Conservation (phyloP, 2,888 invertebrate species). For the Charanyca ferruginea region DNA sequence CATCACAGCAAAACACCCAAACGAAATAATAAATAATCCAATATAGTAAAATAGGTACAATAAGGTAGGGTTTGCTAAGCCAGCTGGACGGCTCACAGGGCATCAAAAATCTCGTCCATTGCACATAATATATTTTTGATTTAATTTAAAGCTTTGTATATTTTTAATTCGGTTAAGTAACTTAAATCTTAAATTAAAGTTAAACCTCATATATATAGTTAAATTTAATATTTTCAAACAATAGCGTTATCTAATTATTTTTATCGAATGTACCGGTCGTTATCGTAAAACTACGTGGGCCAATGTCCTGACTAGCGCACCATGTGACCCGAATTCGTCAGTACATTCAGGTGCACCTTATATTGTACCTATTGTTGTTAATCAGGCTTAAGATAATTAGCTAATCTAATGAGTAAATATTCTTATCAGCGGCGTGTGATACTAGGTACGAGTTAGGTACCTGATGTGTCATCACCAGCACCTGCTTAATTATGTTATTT, state of each 20-base stretch:
- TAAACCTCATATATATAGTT: too few relatives aligned
- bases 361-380: slow-evolving; percentile 48
- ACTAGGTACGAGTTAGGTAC: slow-evolving; percentile 36
- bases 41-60: slow-evolving; percentile 2
- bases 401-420: slow-evolving; percentile 31
- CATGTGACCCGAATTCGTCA: slow-evolving; percentile 62
- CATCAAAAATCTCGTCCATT: too few relatives aligned
- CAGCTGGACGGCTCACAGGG: too few relatives aligned
- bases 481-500: slow-evolving; percentile 44
- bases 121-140: too few relatives aligned
- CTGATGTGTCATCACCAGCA: slow-evolving; percentile 43
- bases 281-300: slow-evolving; percentile 25
- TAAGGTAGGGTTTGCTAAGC: too few relatives aligned
- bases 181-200: too few relatives aligned
- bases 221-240: slow-evolving; percentile 51
- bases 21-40: slow-evolving; percentile 15
- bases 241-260: slow-evolving; percentile 48
- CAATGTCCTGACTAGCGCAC: slow-evolving; percentile 36
- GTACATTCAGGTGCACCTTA: slow-evolving; percentile 69
- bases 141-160: too few relatives aligned
- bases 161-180: too few relatives aligned
- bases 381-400: slow-evolving; percentile 55
- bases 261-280: slow-evolving; percentile 45
- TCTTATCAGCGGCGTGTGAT: slow-evolving; percentile 45
- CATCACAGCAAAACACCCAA: slow-evolving; percentile 1